These are phyloP conservation scores for Hyles vespertilio DNA, from an alignment of 1,140 invertebrate species.

Conservation along the genomic window DNA sequence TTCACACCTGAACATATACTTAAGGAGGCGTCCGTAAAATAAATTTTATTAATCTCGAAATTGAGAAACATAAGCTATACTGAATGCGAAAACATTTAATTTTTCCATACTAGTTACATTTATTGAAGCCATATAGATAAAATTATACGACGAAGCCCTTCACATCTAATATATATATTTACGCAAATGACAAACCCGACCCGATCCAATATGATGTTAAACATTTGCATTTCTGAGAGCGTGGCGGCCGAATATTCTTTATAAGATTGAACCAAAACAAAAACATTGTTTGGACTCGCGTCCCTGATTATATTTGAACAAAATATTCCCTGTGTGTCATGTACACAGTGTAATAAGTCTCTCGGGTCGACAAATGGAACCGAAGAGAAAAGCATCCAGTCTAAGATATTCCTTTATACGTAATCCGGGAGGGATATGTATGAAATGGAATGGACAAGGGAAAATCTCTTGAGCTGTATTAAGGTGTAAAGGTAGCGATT, in stretches of 20 bases:
- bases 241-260: slow-evolving; percentile 34
- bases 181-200: slow-evolving; percentile 24
- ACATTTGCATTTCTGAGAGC: slow-evolving; percentile 50
- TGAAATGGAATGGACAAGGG: slow-evolving; percentile 52
- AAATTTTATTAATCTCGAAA: neutral
- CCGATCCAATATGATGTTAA: slow-evolving; percentile 58
- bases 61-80: neutral
- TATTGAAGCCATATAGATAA: slow-evolving; percentile 6
- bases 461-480: slow-evolving; percentile 67
- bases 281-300: slow-evolving; percentile 61
- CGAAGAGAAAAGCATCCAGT: slow-evolving; percentile 62
- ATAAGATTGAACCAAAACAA: slow-evolving; percentile 59
- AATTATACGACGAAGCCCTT: slow-evolving; percentile 11
- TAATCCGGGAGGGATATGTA: slow-evolving; percentile 56
- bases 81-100: neutral
- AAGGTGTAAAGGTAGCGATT: slow-evolving; percentile 58
- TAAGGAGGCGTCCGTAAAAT: neutral
- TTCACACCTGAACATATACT: no score
- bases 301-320: slow-evolving; percentile 73
- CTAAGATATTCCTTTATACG: slow-evolving; percentile 56
- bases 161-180: slow-evolving; percentile 19
- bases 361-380: slow-evolving; percentile 61
- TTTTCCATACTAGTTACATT: neutral
- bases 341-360: slow-evolving; percentile 72
- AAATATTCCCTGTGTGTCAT: slow-evolving; percentile 61